Percentiles rank a stretch among this genome's conserved stretches.
phyloP scores from a whole-genome alignment of 2,888 invertebrate genomes.

The Pecten maximus region DNA sequence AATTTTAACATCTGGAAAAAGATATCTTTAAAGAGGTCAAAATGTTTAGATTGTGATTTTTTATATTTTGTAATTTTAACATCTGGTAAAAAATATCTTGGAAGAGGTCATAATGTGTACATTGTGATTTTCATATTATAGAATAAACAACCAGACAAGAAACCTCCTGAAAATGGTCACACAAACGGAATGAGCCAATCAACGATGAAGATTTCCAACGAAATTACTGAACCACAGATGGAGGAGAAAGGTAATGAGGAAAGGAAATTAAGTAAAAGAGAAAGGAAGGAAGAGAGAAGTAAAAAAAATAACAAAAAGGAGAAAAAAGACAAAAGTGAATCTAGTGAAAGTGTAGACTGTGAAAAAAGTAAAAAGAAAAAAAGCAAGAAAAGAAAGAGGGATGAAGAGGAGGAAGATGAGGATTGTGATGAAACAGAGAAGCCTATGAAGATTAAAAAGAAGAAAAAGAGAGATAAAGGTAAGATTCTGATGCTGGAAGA shows the following conservation, averaged over 20 bases:
- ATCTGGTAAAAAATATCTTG: not conserved
- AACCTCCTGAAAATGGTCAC: not conserved
- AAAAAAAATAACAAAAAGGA: constrained; percentile 79
- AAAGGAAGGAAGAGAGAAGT: constrained; percentile 68
- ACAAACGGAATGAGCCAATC: constrained; percentile 40
- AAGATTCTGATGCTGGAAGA: not conserved
- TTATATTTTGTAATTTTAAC: no score
- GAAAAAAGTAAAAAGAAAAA: constrained; percentile 41
- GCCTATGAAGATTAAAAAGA: constrained; percentile 9
- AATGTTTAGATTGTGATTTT: no score
- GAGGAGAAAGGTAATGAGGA: constrained; percentile 43
- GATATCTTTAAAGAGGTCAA: not conserved
- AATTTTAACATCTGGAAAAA: no score
- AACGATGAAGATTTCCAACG: constrained; percentile 37
- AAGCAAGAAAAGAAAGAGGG: constrained; percentile 44
- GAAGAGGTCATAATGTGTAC: not conserved
- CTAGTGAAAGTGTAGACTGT: not conserved
- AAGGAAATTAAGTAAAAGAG: constrained; percentile 66
- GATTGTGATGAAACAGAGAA: not conserved
- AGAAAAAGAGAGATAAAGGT: not conserved
- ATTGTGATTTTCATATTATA: not conserved
- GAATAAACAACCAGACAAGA: not conserved
- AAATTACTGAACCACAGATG: not conserved
- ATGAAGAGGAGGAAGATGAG: constrained; percentile 15
- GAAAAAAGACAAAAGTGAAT: constrained; percentile 44